Base-by-base conservation (phyloP, 2,797 vertebrate species). In the Tokudaia muenninki region DNA sequence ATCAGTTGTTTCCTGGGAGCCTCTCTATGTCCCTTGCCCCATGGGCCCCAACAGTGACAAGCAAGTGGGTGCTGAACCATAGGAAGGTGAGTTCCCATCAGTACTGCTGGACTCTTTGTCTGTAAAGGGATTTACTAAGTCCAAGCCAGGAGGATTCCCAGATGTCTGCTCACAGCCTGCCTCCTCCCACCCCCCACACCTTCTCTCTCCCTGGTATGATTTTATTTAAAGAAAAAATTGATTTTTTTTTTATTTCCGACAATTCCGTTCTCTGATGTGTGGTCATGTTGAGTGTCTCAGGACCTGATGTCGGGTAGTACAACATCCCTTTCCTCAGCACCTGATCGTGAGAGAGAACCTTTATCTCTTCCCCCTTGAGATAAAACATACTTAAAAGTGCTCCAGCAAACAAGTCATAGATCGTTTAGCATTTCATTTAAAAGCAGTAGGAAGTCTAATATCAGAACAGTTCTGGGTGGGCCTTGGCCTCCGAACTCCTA, bases 31-130 rank as follows among this genome's bases (percentile, higher is more conserved):
- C 34, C 86, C 24, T 4, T 74, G 17, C 17, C 21, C 4, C 1
- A 1, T 17, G 44, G 52, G 37, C 2, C 61, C n/a, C 37, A 19
- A 31, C 34, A n/a, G 37, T 24, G 55, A 65, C 61, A 50, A 63
- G 44, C 47, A 63, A 44, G 37, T 22, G 3, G 4, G 67, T 5
- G n/a, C 34, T 0, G 2, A 86, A 59, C n/a, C 0, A 0, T 86
- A 82, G 2, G n/a, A 59, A 88, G 44, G 47, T 0, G 9, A 29
- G 6, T 1, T 16, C 16, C 41, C 31, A 37, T 24, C 37, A 0
- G 6, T 24, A 31, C 16, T 8, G 34, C 59, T 0, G 0, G 1
- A 3, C 21, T 22, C 22, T 59, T 61, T 8, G 9, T 65, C 77
- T 37, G 22, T 24, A 29, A 75, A 31, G 41, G 16, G 82, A 72